A percentile compares a stretch with the other conserved stretches of the same genome.
phyloP scores from a whole-genome alignment of 2,797 vertebrate genomes.

The Anguilla pacifica region DNA sequence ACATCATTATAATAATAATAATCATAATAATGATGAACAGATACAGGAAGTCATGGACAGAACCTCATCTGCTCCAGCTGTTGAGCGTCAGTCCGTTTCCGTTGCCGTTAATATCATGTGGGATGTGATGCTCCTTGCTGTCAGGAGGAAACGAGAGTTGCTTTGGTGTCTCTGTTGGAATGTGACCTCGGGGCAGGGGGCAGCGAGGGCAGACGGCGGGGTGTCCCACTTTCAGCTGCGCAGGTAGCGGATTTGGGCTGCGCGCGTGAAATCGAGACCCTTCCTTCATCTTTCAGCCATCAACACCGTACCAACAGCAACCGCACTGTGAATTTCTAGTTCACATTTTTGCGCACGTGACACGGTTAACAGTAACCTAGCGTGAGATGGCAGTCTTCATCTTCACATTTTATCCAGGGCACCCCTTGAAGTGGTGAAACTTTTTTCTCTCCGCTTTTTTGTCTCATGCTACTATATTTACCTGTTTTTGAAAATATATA shows the following conservation, averaged over 20 bases:
- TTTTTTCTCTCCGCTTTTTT: neutral
- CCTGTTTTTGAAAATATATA: neutral
- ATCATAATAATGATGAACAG: neutral
- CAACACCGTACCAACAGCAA: conserved; percentile 39
- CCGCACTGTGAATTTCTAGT: neutral
- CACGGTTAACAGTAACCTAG: neutral
- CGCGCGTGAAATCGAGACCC: conserved; percentile 44
- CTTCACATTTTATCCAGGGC: neutral
- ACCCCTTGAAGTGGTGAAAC: neutral
- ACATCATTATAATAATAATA: neutral
- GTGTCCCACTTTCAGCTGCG: conserved; percentile 52
- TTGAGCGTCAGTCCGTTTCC: neutral
- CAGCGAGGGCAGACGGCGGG: conserved; percentile 46
- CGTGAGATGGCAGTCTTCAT: neutral
- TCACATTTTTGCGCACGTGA: neutral
- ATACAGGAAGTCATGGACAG: neutral
- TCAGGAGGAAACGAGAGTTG: neutral
- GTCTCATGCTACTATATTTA: neutral
- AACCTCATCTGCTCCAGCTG: neutral
- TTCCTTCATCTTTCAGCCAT: conserved; percentile 58
- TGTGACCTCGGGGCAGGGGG: conserved; percentile 44
- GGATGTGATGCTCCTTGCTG: neutral
- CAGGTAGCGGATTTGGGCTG: conserved; percentile 57
- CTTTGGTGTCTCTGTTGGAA: neutral
- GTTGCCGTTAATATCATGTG: neutral